Percentiles rank a stretch among this genome's conserved stretches.
Evolutionary conservation across 2,888 invertebrate genomes (phyloP).

Genomic region (Philopedon plagiatum): DNA sequence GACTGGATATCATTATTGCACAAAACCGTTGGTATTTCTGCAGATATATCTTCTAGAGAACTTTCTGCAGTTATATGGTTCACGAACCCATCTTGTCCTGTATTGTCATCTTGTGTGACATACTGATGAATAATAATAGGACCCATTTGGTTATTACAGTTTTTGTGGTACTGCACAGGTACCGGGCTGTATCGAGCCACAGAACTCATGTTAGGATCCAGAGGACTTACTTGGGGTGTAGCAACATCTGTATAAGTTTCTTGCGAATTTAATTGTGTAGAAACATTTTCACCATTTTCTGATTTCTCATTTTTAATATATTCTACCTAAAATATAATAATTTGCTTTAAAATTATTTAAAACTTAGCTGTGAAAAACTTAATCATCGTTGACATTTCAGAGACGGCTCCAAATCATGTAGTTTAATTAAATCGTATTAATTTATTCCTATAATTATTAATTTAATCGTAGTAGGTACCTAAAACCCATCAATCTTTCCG

Average conservation of each 20-base stretch:
- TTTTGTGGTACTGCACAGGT: constrained; percentile 62
- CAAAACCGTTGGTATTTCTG: constrained; percentile 59
- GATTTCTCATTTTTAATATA: constrained; percentile 65
- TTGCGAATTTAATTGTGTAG: constrained; percentile 39
- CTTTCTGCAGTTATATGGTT: constrained; percentile 46
- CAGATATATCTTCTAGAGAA: constrained; percentile 51
- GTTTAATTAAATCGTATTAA: too few species aligned
- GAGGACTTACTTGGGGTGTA: constrained; percentile 64
- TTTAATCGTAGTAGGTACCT: too few species aligned
- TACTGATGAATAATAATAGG: constrained; percentile 65
- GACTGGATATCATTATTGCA: constrained; percentile 59
- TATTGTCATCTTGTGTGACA: constrained; percentile 56
- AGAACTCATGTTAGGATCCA: constrained; percentile 72
- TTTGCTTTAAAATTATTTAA: too few species aligned
- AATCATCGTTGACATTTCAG: background rate
- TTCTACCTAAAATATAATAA: constrained; percentile 62
- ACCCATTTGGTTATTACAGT: constrained; percentile 56
- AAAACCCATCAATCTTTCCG: too few species aligned
- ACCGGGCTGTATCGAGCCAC: constrained; percentile 76
- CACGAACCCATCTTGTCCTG: constrained; percentile 51
- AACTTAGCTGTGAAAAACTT: too few species aligned
- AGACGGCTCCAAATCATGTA: too few species aligned
- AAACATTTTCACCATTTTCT: constrained; percentile 38
- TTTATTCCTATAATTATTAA: too few species aligned
- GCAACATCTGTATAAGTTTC: constrained; percentile 60